A percentile compares a stretch with the other conserved stretches of the same genome.
Evolutionary conservation across 2,888 invertebrate species (phyloP).

Genomic region (Pseudococcus jackbeardsleyi): DNA sequence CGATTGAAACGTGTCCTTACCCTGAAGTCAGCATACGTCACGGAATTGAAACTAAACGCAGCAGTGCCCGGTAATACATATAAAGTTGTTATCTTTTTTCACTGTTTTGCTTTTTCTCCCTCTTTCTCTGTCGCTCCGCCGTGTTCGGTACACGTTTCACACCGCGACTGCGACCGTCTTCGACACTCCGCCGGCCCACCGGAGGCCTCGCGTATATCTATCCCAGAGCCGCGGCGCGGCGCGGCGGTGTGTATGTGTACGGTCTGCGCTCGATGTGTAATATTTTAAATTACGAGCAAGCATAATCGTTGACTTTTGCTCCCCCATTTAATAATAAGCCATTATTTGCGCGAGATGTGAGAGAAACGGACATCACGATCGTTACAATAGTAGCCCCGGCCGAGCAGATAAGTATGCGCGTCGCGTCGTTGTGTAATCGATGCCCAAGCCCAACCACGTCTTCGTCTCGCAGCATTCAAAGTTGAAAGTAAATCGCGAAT

Average conservation of each 20-base stretch:
- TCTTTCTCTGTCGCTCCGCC: conserved; percentile 5
- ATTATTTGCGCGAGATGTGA: conserved; percentile 64
- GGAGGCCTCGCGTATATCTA: neutral
- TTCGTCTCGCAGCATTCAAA: too few relatives aligned
- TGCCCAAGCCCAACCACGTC: too few relatives aligned
- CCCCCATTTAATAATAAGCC: conserved; percentile 64
- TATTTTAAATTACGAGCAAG: conserved; percentile 64
- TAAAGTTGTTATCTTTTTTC: conserved; percentile 63
- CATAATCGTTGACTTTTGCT: conserved; percentile 65
- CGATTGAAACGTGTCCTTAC: conserved; percentile 65
- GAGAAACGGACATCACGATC: conserved; percentile 64
- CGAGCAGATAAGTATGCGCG: neutral
- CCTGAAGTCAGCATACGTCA: conserved; percentile 65
- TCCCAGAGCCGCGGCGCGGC: neutral
- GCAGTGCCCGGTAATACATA: conserved; percentile 66
- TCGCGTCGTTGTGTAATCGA: conserved; percentile 15
- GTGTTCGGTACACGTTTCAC: conserved; percentile 13
- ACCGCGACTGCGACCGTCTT: neutral
- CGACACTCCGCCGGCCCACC: neutral
- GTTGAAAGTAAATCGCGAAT: too few relatives aligned
- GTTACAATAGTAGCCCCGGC: conserved; percentile 56
- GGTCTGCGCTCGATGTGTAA: conserved; percentile 35
- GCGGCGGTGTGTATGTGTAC: too few relatives aligned
- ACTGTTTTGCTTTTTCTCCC: conserved; percentile 63
- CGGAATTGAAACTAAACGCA: conserved; percentile 66